Evolutionary conservation across 2,113 vertebrate species (phyloP), one percentile per base, ranked within the genome.

Genomic region (Procavia capensis): DNA sequence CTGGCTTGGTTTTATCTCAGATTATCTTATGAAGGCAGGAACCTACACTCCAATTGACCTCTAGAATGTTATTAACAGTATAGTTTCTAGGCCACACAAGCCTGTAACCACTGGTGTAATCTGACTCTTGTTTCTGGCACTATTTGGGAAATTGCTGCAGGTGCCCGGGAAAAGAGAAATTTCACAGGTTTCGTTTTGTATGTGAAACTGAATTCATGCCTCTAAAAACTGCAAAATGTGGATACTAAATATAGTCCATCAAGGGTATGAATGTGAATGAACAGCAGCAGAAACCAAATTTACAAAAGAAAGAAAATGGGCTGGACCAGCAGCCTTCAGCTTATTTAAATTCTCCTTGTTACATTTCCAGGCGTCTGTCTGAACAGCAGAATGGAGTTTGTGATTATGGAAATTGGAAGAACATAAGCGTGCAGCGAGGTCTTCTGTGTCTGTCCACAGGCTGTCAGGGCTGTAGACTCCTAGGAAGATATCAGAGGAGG

Each of bases 381-480:
- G 74, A 97, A 83, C 85, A 96, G 93, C 61, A 96, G 85, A 95
- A 82, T 96, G 82, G 75, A 97, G 85, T 97, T 96, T 96, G 92
- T 91, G 85, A 80, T 85, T 87, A 79, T 43, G 68, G 96, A 96
- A 98, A 96, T 66, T 84, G n/a, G 31, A 85, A 95, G 93, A 97
- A 88, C 29, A 90, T 47, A 94, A 97, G 91, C 50, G 82, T 66
- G 29, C 54, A 68, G 45, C 4, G 0, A 88, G 47, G 80, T 93
- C 64, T 97, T 96, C 93, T 43, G 13, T 93, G 20, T 85, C 78
- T 63, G 72, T 97, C 96, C 95, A 96, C 91, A 91, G 94, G 66
- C 63, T 97, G 88, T 91, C 87, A 93, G 74, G 34, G 47, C 75
- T 90, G 1, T 91, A 79, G 36, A 61, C 90, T 97, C 79, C 96